Evolutionary conservation across 2,888 invertebrate species (phyloP).

Genomic region (Aethes cnicana): DNA sequence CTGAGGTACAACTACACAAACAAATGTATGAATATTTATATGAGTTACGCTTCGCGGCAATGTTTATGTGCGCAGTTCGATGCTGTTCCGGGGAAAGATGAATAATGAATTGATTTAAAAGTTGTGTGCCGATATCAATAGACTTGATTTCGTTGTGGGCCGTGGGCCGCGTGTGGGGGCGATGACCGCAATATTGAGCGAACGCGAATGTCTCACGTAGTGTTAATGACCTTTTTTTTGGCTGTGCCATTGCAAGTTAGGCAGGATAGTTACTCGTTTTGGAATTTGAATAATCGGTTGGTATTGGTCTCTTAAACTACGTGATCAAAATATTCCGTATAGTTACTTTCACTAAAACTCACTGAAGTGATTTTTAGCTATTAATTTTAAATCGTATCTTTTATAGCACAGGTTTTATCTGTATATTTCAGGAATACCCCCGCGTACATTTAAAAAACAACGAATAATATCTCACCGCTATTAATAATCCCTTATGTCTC

Average conservation of each 20-base stretch:
- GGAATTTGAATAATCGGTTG: not conserved
- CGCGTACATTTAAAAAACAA: no score
- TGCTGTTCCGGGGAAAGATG: slow-evolving; percentile 13
- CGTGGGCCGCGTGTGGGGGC: slow-evolving; percentile 67
- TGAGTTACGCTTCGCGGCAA: slow-evolving; percentile 19
- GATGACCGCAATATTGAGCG: slow-evolving; percentile 79
- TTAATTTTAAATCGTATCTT: no score
- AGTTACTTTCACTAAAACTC: no score
- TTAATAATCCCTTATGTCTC: slow-evolving; percentile 3
- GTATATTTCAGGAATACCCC: not conserved
- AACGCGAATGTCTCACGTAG: slow-evolving; percentile 80
- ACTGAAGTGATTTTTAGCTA: no score
- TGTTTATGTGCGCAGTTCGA: slow-evolving; percentile 17
- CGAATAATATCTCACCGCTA: no score
- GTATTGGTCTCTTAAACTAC: not conserved
- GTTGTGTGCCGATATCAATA: slow-evolving; percentile 27
- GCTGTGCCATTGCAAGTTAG: slow-evolving; percentile 61
- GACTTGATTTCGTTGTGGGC: slow-evolving; percentile 41
- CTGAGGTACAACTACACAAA: slow-evolving; percentile 16
- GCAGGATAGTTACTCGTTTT: slow-evolving; percentile 24
- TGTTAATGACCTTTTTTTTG: slow-evolving; percentile 81
- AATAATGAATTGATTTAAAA: slow-evolving; percentile 28
- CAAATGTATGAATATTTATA: slow-evolving; percentile 25
- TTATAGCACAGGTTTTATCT: no score
- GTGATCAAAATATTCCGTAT: no score